These are phyloP conservation scores for Caenorhabditis remanei DNA, from an alignment of 1,140 invertebrate genomes.

Conservation along the genomic window DNA sequence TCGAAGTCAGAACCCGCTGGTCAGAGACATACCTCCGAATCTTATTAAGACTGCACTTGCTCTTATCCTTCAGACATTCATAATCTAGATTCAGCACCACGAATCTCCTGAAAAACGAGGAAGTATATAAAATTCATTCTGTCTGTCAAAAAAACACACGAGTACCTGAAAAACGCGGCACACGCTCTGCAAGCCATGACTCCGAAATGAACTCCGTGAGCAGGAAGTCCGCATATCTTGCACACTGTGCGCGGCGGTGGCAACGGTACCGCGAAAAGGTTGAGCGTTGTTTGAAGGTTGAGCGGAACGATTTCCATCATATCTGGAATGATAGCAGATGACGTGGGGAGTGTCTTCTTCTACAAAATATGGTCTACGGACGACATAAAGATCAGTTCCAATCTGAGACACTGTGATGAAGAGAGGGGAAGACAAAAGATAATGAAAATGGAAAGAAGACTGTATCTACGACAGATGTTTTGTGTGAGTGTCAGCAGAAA, in stretches of 20 bases:
- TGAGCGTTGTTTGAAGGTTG: background rate
- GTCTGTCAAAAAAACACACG: background rate
- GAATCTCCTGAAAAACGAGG: slow-evolving; percentile 34
- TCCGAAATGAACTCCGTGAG: slow-evolving; percentile 49
- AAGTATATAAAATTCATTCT: background rate
- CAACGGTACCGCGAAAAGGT: background rate
- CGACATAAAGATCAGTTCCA: slow-evolving; percentile 55
- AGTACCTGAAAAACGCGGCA: slow-evolving; percentile 51
- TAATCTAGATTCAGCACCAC: slow-evolving; percentile 41
- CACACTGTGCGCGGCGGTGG: background rate
- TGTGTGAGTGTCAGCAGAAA: slow-evolving; percentile 6
- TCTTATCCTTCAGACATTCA: slow-evolving; percentile 34
- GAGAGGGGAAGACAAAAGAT: background rate
- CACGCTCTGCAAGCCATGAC: slow-evolving; percentile 30
- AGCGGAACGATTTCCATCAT: slow-evolving; percentile 35
- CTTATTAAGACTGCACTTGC: slow-evolving; percentile 23
- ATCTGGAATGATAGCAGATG: slow-evolving; percentile 6
- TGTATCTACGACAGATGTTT: background rate
- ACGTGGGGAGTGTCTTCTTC: background rate
- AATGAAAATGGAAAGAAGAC: slow-evolving; percentile 9
- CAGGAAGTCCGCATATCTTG: slow-evolving; percentile 31
- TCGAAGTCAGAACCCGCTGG: background rate
- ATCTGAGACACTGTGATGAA: slow-evolving; percentile 21
- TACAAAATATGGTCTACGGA: slow-evolving; percentile 41
- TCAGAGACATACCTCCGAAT: slow-evolving; percentile 9